Evolutionary conservation across 2,797 vertebrate genomes (phyloP).

Genomic region (Hozukius guyotensis): DNA sequence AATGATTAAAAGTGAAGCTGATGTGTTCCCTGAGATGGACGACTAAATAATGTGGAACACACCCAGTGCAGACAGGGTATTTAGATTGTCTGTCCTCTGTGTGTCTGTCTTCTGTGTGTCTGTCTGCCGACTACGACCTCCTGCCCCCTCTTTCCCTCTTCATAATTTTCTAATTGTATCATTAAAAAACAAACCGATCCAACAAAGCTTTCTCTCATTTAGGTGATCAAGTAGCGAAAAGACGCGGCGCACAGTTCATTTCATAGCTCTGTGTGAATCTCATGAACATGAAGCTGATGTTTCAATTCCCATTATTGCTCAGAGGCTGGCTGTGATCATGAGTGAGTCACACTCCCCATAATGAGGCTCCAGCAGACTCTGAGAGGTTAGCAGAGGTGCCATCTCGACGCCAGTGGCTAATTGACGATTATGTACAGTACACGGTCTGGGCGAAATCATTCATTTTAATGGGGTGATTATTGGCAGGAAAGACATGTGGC

Average conservation of each 20-base stretch:
- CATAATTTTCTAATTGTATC: slow-evolving; percentile 31
- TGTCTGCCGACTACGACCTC: not conserved
- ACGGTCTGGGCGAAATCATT: slow-evolving; percentile 77
- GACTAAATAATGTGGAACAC: not conserved
- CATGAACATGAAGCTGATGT: slow-evolving; percentile 50
- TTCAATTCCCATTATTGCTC: slow-evolving; percentile 54
- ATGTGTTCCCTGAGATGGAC: not conserved
- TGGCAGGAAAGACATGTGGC: slow-evolving; percentile 81
- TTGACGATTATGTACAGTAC: slow-evolving; percentile 82
- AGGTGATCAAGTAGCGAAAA: slow-evolving; percentile 29
- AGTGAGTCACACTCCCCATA: slow-evolving; percentile 66
- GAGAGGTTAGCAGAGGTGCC: slow-evolving; percentile 72
- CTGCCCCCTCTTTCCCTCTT: not conserved
- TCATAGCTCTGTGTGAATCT: slow-evolving; percentile 36
- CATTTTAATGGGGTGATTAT: slow-evolving; percentile 84
- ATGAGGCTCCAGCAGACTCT: slow-evolving; percentile 68
- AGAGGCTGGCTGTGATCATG: slow-evolving; percentile 61
- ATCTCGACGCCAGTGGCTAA: slow-evolving; percentile 75
- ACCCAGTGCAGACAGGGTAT: not conserved
- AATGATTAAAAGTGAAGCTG: not conserved
- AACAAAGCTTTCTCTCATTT: slow-evolving; percentile 6
- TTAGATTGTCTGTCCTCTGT: not conserved
- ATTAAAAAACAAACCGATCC: slow-evolving; percentile 34
- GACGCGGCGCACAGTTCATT: slow-evolving; percentile 29
- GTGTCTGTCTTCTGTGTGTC: not conserved